Evolutionary conservation across 1,140 invertebrate genomes (phyloP).

Genomic region (Berghia stephanieae): DNA sequence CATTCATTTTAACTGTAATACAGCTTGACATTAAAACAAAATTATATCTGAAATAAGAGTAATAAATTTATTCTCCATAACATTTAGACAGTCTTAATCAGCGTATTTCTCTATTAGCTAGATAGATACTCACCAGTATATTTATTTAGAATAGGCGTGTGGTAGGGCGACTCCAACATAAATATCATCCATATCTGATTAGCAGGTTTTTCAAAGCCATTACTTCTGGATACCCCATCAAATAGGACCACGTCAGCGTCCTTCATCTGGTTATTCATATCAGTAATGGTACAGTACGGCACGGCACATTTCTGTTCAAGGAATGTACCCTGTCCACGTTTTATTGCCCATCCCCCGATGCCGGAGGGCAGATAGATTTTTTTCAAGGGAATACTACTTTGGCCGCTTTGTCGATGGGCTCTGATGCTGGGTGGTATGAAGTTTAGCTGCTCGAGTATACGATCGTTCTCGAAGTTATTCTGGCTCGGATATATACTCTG

Average conservation of each 20-base stretch:
- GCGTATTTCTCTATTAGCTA: no score
- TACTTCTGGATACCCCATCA: slow-evolving; percentile 33
- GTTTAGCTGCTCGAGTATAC: no score
- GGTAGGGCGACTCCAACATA: slow-evolving; percentile 79
- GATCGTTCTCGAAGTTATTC: no score
- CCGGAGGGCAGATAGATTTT: slow-evolving; percentile 52
- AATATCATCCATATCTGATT: slow-evolving; percentile 72
- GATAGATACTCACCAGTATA: slow-evolving; percentile 65
- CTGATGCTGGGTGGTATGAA: no score
- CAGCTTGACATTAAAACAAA: background rate
- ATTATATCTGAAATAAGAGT: background rate
- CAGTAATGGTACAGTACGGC: slow-evolving; percentile 50
- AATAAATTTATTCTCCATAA: slow-evolving; percentile 47
- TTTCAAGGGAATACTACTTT: no score
- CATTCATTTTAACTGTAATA: no score
- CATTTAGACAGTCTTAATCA: no score
- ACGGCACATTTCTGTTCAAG: slow-evolving; percentile 54
- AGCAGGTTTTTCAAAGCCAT: slow-evolving; percentile 36
- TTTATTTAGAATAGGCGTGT: slow-evolving; percentile 74
- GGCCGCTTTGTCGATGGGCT: no score
- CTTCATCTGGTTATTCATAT: slow-evolving; percentile 34
- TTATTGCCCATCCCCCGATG: slow-evolving; percentile 43
- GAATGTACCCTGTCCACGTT: slow-evolving; percentile 44
- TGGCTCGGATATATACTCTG: no score
- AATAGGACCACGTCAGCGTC: slow-evolving; percentile 56